Conservation (phyloP, 1,140 invertebrate genomes). For the Ridgeia piscesae region DNA sequence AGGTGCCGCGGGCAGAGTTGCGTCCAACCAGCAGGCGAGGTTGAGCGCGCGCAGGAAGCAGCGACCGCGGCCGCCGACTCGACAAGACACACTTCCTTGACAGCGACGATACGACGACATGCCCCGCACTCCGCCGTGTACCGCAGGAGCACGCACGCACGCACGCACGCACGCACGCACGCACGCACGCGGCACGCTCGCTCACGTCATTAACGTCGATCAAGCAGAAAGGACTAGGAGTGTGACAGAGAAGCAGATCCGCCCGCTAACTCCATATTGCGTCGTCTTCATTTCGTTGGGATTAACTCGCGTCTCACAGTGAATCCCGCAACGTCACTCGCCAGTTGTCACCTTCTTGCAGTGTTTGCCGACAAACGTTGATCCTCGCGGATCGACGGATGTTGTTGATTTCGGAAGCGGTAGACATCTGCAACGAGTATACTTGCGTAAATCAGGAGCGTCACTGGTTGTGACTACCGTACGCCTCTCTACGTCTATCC, state of each 20-base stretch:
- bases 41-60: background rate
- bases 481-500: background rate
- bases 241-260: background rate
- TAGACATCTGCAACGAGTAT: background rate
- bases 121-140: too few species aligned
- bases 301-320: background rate
- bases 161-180: too few species aligned
- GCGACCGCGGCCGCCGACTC: background rate
- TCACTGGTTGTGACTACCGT: background rate
- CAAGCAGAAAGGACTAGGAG: background rate
- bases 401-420: background rate
- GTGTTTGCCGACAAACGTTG: background rate
- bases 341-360: background rate
- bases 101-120: background rate
- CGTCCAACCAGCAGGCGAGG: background rate
- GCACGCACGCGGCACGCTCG: too few species aligned
- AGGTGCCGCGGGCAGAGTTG: background rate
- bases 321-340: background rate
- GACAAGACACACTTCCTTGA: background rate
- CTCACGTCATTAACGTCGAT: background rate
- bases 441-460: background rate
- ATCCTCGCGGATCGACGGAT: background rate
- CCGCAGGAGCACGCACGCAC: too few species aligned
- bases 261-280: background rate
- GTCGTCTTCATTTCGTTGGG: background rate